Evolutionary conservation across 2,888 invertebrate genomes (phyloP), one percentile per base, ranked within the genome.

Genomic region (Taphrorychus bicolor): DNA sequence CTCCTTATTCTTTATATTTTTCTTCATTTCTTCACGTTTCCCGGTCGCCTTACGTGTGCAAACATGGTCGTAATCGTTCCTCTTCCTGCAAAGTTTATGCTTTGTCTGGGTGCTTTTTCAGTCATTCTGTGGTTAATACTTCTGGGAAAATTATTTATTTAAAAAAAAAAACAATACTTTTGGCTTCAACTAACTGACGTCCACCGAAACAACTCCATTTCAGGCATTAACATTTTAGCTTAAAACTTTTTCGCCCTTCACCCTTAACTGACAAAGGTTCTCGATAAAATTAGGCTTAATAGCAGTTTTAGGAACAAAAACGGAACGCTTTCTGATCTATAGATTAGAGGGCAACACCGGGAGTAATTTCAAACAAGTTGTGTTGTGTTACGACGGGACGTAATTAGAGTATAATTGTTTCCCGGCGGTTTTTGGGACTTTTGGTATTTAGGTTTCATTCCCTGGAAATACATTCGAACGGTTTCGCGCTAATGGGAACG

Each of bases 321-420:
- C 64, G 64, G 45, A 58, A 65, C 58, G 64, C 45, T 45, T 65
- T 65, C 59, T 65, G 64, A 65, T 65, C 59, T 59, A 65, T 59
- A 59, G 64, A 65, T 65, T 65, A 58, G 52, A 40, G 42, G 41
- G 57, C 24, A 53, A 42, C 52, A 42, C 59, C 53, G 23, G 53
- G 21, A 51, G 64, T 65, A 59, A 65, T 59, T 65, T 65, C 40
- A 59, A 59, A 65, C 59, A 59, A 59, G 58, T 59, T 53, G 42
- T 52, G 60, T 42, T 45, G 45, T 45, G 45, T 45, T 45, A 45
- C 57, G 19, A 42, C 17, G 58, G 63, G 52, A 45, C 45, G 59
- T 65, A 65, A 59, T 65, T 59, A 65, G 64, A 54, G 45, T 52
- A 42, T 65, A 64, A 64, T 59, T 65, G 59, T 65, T 65, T 65